Evolutionary conservation across 1,140 invertebrate genomes (phyloP).

Genomic region (Diabrotica undecimpunctata): DNA sequence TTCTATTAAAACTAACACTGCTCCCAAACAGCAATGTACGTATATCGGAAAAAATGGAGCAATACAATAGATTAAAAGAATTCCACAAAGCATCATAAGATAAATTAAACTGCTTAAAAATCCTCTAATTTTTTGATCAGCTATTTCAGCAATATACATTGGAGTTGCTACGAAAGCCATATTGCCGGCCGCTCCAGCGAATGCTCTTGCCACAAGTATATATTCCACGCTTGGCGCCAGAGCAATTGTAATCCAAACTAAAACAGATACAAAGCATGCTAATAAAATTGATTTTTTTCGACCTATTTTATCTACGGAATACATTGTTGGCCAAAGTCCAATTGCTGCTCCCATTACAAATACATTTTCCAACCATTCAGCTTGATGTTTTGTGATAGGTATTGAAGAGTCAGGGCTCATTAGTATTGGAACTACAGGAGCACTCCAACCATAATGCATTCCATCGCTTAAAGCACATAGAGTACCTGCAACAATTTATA

Average conservation of each 20-base stretch:
- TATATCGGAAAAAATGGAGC: constrained; percentile 29
- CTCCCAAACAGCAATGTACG: constrained; percentile 32
- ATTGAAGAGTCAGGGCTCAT: constrained; percentile 39
- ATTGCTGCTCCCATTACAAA: constrained; percentile 59
- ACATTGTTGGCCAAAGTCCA: constrained; percentile 55
- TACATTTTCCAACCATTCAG: constrained; percentile 62
- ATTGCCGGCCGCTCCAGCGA: constrained; percentile 37
- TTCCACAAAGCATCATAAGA: constrained; percentile 37
- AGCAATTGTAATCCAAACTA: constrained; percentile 55
- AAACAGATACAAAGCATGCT: constrained; percentile 55
- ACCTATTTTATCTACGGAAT: constrained; percentile 59
- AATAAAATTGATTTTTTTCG: constrained; percentile 59
- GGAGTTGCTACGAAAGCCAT: constrained; percentile 40
- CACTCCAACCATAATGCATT: constrained; percentile 55
- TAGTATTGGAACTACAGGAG: constrained; percentile 56
- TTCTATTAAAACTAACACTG: constrained; percentile 14
- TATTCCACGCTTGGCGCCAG: constrained; percentile 27
- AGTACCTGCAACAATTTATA: constrained; percentile 27
- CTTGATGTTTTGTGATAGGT: constrained; percentile 35
- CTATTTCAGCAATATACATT: constrained; percentile 15
- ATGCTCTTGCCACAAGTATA: constrained; percentile 45
- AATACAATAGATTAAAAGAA: constrained; percentile 33
- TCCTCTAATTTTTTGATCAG: constrained; percentile 22
- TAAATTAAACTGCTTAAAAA: constrained; percentile 36
- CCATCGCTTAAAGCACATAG: constrained; percentile 35